Evolutionary conservation across 2,113 vertebrate genomes (phyloP).

Genomic region (Ondatra zibethicus): DNA sequence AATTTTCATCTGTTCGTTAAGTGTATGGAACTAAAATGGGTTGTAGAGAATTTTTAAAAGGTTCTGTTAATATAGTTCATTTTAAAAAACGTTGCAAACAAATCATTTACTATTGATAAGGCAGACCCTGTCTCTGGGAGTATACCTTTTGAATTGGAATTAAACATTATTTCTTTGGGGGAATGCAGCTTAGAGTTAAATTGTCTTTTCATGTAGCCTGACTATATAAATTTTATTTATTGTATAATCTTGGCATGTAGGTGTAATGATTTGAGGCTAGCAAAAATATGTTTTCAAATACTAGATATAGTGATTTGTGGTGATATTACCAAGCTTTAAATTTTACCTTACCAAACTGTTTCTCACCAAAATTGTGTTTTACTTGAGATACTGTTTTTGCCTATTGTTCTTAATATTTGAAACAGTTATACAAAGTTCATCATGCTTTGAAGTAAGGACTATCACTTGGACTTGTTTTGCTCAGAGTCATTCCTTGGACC

Average conservation of each 20-base stretch:
- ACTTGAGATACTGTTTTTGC: background rate
- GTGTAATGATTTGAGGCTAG: background rate
- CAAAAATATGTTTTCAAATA: background rate
- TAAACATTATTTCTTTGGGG: no score
- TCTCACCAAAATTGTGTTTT: background rate
- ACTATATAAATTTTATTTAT: background rate
- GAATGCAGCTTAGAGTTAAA: no score
- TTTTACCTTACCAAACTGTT: background rate
- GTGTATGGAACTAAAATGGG: no score
- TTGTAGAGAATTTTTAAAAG: no score
- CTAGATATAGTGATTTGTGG: background rate
- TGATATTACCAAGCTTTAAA: background rate
- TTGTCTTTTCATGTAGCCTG: background rate
- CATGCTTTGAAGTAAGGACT: background rate
- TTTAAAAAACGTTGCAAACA: no score
- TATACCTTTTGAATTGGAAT: no score
- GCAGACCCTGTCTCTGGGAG: no score
- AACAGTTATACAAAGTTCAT: background rate
- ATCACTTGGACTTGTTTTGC: background rate
- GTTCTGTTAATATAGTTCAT: no score
- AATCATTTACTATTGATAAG: no score
- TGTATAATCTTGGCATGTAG: background rate
- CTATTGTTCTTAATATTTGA: background rate
- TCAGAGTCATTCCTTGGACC: background rate
- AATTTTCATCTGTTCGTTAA: no score